A percentile compares a stretch with the other conserved stretches of the same genome.
These are phyloP conservation scores for Aphelenchoides fujianensis DNA, from an alignment of 1,140 invertebrate species.

Conservation along the genomic window DNA sequence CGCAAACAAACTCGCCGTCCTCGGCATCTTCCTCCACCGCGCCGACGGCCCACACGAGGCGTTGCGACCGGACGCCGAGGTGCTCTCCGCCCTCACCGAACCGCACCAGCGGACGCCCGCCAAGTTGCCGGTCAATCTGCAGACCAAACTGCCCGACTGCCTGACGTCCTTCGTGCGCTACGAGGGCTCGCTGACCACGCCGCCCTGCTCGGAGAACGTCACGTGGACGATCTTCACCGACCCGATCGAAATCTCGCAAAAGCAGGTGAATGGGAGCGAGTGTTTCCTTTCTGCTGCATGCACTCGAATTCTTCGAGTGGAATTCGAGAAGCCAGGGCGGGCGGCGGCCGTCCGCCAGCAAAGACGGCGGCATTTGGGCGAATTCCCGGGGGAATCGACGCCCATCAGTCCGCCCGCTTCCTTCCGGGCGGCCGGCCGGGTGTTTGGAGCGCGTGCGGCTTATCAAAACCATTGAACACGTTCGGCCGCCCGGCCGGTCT, in stretches of 20 bases:
- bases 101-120: background rate
- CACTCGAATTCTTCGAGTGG: too few species aligned
- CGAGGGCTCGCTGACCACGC: constrained; percentile 91
- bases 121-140: constrained; percentile 26
- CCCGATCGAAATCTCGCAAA: constrained; percentile 68
- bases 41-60: constrained; percentile 22
- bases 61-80: constrained; percentile 27
- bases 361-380: background rate
- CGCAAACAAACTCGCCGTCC: constrained; percentile 51
- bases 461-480: too few species aligned
- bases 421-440: background rate
- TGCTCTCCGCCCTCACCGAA: constrained; percentile 33
- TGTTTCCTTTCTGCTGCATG: background rate
- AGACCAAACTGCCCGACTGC: constrained; percentile 46
- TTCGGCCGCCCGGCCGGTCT: background rate
- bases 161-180: constrained; percentile 66
- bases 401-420: background rate
- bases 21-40: constrained; percentile 53
- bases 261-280: constrained; percentile 42
- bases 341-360: too few species aligned
- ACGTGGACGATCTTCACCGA: constrained; percentile 94
- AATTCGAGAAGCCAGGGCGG: background rate
- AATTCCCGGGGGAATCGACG: background rate
- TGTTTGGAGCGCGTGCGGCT: too few species aligned
- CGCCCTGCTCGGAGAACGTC: constrained; percentile 90